Base-by-base conservation (phyloP, 1,140 invertebrate genomes). In the Nymphalis io region DNA sequence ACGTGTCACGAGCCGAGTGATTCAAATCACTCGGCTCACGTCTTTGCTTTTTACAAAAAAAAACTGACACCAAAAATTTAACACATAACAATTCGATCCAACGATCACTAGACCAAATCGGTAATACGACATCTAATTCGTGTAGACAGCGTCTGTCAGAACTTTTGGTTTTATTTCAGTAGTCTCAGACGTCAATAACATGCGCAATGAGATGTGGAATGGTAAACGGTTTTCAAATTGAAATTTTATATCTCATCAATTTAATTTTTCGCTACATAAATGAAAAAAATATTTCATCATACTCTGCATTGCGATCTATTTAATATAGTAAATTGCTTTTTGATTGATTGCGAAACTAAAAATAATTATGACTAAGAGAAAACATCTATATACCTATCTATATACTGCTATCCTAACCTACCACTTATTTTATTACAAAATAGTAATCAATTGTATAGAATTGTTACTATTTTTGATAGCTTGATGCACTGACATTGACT, bases 171-270 rank as follows among this genome's bases (percentile, higher is more conserved):
- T 51, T 51, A 51, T 48, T 57, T 58, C 53, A 21, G 18, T 33
- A 53, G 60, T 72, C 65, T 72, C 40, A 60, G 61, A 70, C 68
- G 74, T 72, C 66, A 64, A 72, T 72, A 74, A 67, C 60, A 27
- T 18, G 70, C 73, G 71, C 78, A 83, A 83, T 78, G 73, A 75
- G 70, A 81, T 74, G 76, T 63, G 68, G 78, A 78, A 78, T 78
- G 58, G 55, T 44, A 46, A 72, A 74, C 68, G 76, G 68, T 79
- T 75, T 78, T 70, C 68, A 72, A 74, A 76, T 76, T 70, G 73
- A 74, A 78, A 79, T 76, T 78, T 77, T 64, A 70, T 73, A 79
- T 42, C 42, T 72, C 62, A 68, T 74, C 62, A 63, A 60, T 66
- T 79, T 69, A 71, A 72, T 72, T 60, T 72, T 78, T 16, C 71